A percentile compares a stretch with the other conserved stretches of the same genome.
Conservation (phyloP, 1,140 invertebrate species). For the Ectropis grisescens region DNA sequence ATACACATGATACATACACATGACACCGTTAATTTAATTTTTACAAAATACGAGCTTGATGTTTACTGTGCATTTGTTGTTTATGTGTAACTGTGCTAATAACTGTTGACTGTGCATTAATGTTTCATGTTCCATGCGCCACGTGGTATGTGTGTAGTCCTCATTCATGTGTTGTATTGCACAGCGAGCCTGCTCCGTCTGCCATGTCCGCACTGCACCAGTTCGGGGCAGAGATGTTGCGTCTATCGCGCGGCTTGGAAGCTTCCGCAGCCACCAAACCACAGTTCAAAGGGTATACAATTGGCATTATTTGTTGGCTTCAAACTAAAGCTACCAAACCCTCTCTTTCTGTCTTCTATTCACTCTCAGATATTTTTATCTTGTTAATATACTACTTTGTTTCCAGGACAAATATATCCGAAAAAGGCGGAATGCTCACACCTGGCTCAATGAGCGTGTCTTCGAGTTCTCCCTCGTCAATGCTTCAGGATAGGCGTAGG, state of each 20-base stretch:
- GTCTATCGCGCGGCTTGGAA: slow-evolving; percentile 82
- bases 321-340: too few relatives aligned
- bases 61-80: too few relatives aligned
- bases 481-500: slow-evolving; percentile 47
- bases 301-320: slow-evolving; percentile 41
- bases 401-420: slow-evolving; percentile 47
- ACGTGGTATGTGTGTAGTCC: slow-evolving; percentile 17
- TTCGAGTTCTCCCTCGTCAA: slow-evolving; percentile 54
- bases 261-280: slow-evolving; percentile 63
- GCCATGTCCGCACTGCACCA: slow-evolving; percentile 86
- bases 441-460: slow-evolving; percentile 56
- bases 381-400: too few relatives aligned
- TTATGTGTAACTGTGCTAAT: too few relatives aligned
- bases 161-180: slow-evolving; percentile 47
- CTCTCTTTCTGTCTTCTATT: too few relatives aligned
- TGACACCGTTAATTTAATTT: too few relatives aligned
- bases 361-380: too few relatives aligned
- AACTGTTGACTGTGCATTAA: too few relatives aligned
- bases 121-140: too few relatives aligned
- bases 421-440: slow-evolving; percentile 50
- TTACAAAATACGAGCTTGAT: too few relatives aligned
- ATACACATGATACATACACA: too few relatives aligned
- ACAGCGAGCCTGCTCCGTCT: slow-evolving; percentile 80
- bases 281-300: slow-evolving; percentile 48
- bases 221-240: slow-evolving; percentile 86